Percentiles rank a stretch among this genome's conserved stretches.
Evolutionary conservation across 2,888 invertebrate species (phyloP).

Genomic region (Lithophane semibrunnea): DNA sequence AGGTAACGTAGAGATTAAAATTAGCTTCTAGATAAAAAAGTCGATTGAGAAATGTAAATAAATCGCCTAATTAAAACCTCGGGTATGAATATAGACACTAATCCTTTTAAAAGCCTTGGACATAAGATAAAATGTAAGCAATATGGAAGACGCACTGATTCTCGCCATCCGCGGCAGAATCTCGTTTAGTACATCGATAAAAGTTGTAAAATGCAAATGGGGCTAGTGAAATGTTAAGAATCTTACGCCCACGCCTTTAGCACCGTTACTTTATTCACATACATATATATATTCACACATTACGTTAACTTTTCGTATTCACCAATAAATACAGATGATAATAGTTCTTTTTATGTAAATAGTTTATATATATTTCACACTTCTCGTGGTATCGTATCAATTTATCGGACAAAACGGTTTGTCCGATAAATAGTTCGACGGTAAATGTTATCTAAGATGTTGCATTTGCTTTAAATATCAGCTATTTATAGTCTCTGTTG

Average conservation of each 20-base stretch:
- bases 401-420: constrained; percentile 60
- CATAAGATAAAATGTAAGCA: constrained; percentile 77
- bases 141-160: constrained; percentile 79
- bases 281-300: constrained; percentile 76
- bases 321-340: constrained; percentile 61
- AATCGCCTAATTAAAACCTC: constrained; percentile 66
- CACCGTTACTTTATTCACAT: constrained; percentile 84
- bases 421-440: constrained; percentile 46
- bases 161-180: constrained; percentile 80
- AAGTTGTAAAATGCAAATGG: constrained; percentile 90
- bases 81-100: constrained; percentile 66
- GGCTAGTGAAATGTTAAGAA: constrained; percentile 87
- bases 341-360: constrained; percentile 67
- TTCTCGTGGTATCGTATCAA: constrained; percentile 51
- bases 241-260: constrained; percentile 83
- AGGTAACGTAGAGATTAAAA: background rate
- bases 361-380: constrained; percentile 60
- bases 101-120: constrained; percentile 72
- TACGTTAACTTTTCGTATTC: constrained; percentile 68
- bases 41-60: constrained; percentile 31
- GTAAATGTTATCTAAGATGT: constrained; percentile 58
- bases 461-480: constrained; percentile 57
- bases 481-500: constrained; percentile 46
- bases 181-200: constrained; percentile 87
- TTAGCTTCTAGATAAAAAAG: constrained; percentile 17